These are phyloP conservation scores for Drosophila virilis DNA, from an alignment of 1,140 invertebrate genomes.

Conservation along the genomic window DNA sequence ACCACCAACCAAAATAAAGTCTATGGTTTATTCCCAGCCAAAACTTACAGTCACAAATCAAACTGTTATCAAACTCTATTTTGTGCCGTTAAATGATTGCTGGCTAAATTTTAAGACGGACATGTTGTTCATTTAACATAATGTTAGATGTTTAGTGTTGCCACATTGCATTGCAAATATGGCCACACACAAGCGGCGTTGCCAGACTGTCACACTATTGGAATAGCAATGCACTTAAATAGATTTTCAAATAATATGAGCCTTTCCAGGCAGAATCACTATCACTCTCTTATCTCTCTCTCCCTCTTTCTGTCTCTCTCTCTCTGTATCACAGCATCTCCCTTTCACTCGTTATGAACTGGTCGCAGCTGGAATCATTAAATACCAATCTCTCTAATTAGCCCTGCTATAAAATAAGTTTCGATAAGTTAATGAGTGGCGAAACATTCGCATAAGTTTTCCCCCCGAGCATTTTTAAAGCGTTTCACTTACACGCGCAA, in stretches of 20 bases:
- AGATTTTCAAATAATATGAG: conserved; percentile 7
- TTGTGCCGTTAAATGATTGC: too few species aligned
- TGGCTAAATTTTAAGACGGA: too few species aligned
- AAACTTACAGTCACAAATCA: too few species aligned
- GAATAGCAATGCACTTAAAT: conserved; percentile 5
- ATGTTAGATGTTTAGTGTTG: too few species aligned
- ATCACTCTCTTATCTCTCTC: neutral
- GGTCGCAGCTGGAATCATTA: conserved; percentile 37
- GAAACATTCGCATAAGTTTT: conserved; percentile 43
- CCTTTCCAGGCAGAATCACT: conserved; percentile 1
- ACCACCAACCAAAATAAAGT: too few species aligned
- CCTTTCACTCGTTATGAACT: neutral
- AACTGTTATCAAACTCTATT: too few species aligned
- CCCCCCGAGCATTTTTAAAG: conserved; percentile 48
- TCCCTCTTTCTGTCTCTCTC: neutral
- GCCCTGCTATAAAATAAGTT: conserved; percentile 18
- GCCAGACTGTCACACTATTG: neutral
- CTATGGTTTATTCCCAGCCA: too few species aligned
- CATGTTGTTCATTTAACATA: too few species aligned
- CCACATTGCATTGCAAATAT: too few species aligned
- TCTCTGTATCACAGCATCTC: neutral
- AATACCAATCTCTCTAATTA: conserved; percentile 38
- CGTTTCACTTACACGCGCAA: conserved; percentile 64
- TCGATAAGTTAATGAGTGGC: conserved; percentile 56
- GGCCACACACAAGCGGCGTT: too few species aligned